Conservation (phyloP, 2,888 invertebrate species). For the Eurois occulta region DNA sequence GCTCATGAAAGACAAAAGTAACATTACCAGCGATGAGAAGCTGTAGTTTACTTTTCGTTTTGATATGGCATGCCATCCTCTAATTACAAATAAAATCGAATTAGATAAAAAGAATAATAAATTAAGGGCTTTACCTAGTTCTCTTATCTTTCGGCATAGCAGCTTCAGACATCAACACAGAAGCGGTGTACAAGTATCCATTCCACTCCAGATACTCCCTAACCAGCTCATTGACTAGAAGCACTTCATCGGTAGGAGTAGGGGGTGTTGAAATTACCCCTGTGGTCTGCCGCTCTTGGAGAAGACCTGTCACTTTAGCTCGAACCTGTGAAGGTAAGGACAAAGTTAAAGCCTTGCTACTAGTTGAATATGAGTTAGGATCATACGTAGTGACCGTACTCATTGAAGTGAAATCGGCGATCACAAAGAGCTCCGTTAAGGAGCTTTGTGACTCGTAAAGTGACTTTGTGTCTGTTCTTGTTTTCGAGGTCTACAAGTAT, state of each 20-base stretch:
- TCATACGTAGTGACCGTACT: not conserved
- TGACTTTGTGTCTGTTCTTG: not conserved
- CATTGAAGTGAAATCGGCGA: not conserved
- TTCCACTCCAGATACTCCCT: slow-evolving; percentile 93
- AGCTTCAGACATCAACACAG: slow-evolving; percentile 89
- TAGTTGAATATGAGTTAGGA: not conserved
- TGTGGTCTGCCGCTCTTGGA: slow-evolving; percentile 77
- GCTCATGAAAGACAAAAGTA: too few species aligned
- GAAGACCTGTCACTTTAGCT: slow-evolving; percentile 82
- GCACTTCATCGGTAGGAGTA: slow-evolving; percentile 77
- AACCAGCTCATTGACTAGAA: slow-evolving; percentile 92
- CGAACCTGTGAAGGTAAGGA: slow-evolving; percentile 75
- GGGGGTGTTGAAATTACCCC: slow-evolving; percentile 73
- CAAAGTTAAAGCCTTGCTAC: not conserved
- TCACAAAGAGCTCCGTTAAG: not conserved
- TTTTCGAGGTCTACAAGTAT: not conserved
- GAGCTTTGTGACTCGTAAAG: not conserved
- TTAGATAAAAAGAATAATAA: not conserved
- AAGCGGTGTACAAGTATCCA: slow-evolving; percentile 92
- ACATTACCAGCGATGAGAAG: too few species aligned
- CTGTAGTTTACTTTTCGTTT: too few species aligned
- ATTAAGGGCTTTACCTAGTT: slow-evolving; percentile 53
- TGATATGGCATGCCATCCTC: too few species aligned
- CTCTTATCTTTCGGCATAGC: slow-evolving; percentile 78
- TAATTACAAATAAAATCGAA: not conserved